These are phyloP conservation scores for Myrmecobius fasciatus DNA, from an alignment of 2,113 vertebrate genomes.

Conservation along the genomic window DNA sequence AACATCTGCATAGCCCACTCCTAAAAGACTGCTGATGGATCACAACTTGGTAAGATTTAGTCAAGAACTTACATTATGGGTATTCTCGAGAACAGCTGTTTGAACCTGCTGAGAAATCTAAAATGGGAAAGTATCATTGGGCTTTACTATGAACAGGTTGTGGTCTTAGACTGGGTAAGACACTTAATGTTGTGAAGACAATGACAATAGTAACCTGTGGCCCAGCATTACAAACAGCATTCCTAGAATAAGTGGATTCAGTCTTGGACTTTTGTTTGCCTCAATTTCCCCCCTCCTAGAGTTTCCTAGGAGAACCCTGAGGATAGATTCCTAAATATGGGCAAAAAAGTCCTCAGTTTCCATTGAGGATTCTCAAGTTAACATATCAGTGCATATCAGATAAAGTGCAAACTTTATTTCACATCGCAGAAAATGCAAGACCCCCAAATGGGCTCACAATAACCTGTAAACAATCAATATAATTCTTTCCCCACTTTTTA, in stretches of 20 bases:
- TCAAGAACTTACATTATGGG: not conserved
- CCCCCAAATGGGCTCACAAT: not conserved
- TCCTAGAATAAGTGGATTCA: not conserved
- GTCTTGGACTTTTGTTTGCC: not conserved
- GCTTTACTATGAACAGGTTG: conserved; percentile 1
- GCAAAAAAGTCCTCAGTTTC: not conserved
- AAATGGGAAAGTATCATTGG: not conserved
- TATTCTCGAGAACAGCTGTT: conserved; percentile 7
- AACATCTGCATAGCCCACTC: not conserved
- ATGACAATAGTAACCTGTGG: not conserved
- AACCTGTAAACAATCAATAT: not conserved
- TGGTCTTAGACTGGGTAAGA: not conserved
- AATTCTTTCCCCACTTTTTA: not conserved
- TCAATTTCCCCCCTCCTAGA: not conserved
- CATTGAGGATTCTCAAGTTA: not conserved
- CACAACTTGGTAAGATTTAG: not conserved
- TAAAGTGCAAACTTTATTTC: not conserved
- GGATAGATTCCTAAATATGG: not conserved
- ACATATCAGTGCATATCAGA: not conserved
- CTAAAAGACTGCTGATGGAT: not conserved
- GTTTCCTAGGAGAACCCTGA: not conserved
- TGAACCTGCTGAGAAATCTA: not conserved
- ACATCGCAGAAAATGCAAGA: not conserved
- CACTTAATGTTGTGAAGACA: conserved; percentile 27
- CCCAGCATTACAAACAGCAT: not conserved